These are phyloP conservation scores for Sesia bembeciformis DNA, from an alignment of 2,888 invertebrate genomes.

Conservation along the genomic window DNA sequence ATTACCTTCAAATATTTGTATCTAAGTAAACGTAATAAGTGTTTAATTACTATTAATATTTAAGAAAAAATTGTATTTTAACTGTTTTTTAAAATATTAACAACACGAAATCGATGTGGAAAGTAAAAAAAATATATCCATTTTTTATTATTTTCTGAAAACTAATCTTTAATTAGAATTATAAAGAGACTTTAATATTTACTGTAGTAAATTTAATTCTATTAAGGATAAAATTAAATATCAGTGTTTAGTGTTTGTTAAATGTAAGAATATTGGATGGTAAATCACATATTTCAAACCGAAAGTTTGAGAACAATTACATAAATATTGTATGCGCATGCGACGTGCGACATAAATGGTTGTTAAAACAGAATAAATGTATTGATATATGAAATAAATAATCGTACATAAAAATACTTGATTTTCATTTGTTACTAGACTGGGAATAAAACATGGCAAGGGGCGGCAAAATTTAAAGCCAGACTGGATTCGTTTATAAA, in stretches of 20 bases:
- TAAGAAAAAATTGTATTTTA: constrained; percentile 38
- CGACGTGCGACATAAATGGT: constrained; percentile 29
- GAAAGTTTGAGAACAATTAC: constrained; percentile 15
- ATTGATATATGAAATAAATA: constrained; percentile 57
- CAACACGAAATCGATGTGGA: constrained; percentile 12
- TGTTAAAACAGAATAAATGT: constrained; percentile 47
- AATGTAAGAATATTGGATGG: constrained; percentile 9
- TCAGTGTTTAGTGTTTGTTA: constrained; percentile 36
- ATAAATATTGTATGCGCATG: constrained; percentile 25
- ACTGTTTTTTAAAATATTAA: constrained; percentile 41
- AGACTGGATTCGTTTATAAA: no score
- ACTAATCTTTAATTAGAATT: constrained; percentile 26
- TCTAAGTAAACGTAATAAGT: constrained; percentile 51
- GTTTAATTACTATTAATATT: constrained; percentile 34
- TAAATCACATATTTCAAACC: constrained; percentile 17
- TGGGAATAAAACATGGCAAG: no score
- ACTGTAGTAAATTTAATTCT: constrained; percentile 37
- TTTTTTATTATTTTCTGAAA: background rate
- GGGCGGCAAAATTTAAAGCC: no score
- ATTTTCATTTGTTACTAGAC: no score
- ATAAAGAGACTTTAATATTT: constrained; percentile 46
- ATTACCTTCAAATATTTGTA: constrained; percentile 22
- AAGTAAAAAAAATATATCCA: background rate
- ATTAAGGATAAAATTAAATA: constrained; percentile 33
- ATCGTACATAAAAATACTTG: constrained; percentile 29